Evolutionary conservation across 2,113 vertebrate species (phyloP).

Genomic region (Melanerpes aurifrons): DNA sequence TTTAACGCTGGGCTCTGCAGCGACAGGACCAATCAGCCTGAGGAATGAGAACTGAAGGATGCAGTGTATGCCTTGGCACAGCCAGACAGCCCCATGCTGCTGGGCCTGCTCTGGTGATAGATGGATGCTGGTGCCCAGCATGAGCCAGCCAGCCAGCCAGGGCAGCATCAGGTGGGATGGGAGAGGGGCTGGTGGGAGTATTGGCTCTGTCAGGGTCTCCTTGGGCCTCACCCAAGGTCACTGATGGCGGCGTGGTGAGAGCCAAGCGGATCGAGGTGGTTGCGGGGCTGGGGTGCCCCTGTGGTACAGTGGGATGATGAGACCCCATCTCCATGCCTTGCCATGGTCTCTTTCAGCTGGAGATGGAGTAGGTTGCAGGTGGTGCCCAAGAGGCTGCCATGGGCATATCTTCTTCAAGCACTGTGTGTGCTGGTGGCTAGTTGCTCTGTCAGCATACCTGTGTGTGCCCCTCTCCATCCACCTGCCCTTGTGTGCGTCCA

Average conservation of each 20-base stretch:
- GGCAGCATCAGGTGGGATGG: not conserved
- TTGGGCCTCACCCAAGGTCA: constrained; percentile 52
- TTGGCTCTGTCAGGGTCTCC: constrained; percentile 10
- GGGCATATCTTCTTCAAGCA: not conserved
- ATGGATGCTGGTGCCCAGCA: not conserved
- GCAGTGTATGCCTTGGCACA: not conserved
- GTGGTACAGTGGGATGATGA: fast-evolving
- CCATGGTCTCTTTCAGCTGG: fast-evolving
- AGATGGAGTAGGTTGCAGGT: not conserved
- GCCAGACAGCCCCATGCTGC: not conserved
- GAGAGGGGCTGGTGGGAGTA: fast-evolving
- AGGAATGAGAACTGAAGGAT: constrained; percentile 43
- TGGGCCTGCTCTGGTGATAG: not conserved
- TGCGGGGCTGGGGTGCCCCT: not conserved
- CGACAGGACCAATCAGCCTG: constrained; percentile 70
- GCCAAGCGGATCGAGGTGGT: not conserved
- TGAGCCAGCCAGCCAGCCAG: fast-evolving
- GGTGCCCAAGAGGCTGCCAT: not conserved
- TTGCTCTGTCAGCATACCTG: not conserved
- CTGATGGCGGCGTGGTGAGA: not conserved
- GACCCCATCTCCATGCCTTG: not conserved
- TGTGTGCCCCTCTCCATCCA: not conserved
- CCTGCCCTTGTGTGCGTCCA: not conserved
- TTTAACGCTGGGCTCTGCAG: constrained; percentile 40
- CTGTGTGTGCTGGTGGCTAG: fast-evolving